phyloP scores from a whole-genome alignment of 2,113 vertebrate genomes.

The Atractosteus spatula region DNA sequence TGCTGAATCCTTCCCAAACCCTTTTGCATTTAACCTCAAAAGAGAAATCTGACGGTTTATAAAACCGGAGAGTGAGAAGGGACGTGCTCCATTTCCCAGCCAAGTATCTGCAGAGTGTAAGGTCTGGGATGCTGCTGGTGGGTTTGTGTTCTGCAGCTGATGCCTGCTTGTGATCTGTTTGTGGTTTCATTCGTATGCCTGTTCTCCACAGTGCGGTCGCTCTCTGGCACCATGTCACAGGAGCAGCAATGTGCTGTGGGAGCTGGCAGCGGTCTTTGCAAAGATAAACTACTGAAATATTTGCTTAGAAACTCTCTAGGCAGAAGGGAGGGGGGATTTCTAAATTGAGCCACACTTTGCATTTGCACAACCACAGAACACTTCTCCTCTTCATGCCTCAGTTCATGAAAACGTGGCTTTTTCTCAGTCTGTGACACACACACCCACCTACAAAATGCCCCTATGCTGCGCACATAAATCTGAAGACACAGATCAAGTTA shows the following conservation, averaged over 20 bases:
- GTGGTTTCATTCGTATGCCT: background rate
- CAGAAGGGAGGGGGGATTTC: background rate
- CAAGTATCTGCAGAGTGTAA: too few species aligned
- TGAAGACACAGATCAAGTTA: too few species aligned
- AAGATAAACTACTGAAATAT: background rate
- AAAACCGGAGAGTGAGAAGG: too few species aligned
- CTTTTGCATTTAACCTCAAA: too few species aligned
- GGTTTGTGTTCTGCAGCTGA: too few species aligned
- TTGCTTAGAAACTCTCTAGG: background rate
- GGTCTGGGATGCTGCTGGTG: too few species aligned
- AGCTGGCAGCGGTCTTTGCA: background rate
- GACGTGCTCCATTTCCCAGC: too few species aligned
- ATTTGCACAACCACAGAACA: background rate
- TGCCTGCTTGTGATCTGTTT: background rate
- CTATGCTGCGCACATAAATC: too few species aligned
- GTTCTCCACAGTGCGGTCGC: background rate
- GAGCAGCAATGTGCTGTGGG: background rate
- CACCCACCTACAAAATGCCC: background rate
- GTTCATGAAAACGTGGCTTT: too few species aligned
- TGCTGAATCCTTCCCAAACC: too few species aligned
- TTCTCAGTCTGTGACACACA: background rate
- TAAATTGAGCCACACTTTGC: background rate
- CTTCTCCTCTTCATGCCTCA: background rate
- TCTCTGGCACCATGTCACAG: background rate
- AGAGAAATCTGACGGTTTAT: too few species aligned